Base-by-base conservation (phyloP, 2,888 invertebrate species). In the Stegana nigrithorax region DNA sequence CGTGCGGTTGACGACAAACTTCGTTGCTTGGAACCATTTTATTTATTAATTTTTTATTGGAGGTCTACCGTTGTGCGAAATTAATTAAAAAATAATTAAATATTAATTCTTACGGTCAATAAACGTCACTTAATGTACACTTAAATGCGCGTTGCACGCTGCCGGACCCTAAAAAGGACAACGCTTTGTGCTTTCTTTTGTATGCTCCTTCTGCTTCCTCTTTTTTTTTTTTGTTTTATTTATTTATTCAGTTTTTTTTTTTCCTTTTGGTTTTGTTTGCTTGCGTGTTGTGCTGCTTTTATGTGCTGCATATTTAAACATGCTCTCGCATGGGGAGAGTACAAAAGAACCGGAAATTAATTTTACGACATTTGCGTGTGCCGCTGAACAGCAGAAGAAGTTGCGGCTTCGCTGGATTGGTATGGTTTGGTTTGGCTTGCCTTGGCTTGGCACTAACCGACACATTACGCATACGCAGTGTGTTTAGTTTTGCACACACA, bases 321-420 rank as follows among this genome's bases (percentile, higher is more conserved):
- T 36, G 10, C 36, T n/a, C 12, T 36, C 36, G 36, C 36, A 10
- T 36, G n/a, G n/a, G n/a, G n/a, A n/a, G n/a, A n/a, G n/a, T n/a
- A n/a, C n/a, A n/a, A 36, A 61, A 61, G 60, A 65, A 66, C 55
- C 63, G 67, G 65, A 71, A 71, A 71, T 69, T 71, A 66, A 67
- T 73, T 73, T 66, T 57, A 62, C 65, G 68, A 62, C 68, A 73
- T 67, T 73, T 62, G 70, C 67, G 69, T 47, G 36, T 27, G 19
- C 26, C 17, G 7, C 42, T 42, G 17, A 42, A 19, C 42, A 14
- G 42, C 42, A 42, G 17, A 12, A 12, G 6, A 14, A 12, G 7
- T 19, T 42, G 17, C 14, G 42, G 42, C 42, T 8, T 7, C 42
- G 42, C 42, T 19, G 5, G 17, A 42, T 14, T 19, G 7, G n/a